These are phyloP conservation scores for Ammodramus savannarum DNA, from an alignment of 2,113 vertebrate species.

Conservation along the genomic window DNA sequence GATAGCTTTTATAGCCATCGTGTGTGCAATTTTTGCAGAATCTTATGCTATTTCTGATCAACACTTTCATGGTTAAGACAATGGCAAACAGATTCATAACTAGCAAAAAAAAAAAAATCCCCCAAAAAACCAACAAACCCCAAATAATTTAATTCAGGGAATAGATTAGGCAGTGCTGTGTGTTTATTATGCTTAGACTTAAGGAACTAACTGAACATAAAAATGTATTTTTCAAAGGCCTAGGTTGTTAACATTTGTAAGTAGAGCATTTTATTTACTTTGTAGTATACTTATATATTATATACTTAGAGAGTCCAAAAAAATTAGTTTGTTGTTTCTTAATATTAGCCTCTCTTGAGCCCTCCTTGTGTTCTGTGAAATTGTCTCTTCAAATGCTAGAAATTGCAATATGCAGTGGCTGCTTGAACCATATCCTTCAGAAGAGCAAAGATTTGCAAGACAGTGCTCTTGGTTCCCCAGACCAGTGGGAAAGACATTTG, in stretches of 20 bases:
- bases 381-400: neutral
- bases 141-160: constrained; percentile 5
- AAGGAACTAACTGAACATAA: constrained; percentile 10
- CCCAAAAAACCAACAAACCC: neutral
- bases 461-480: neutral
- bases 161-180: constrained; percentile 1
- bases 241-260: neutral
- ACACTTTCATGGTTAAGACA: constrained; percentile 15
- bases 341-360: neutral
- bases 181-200: neutral
- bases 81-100: constrained; percentile 39
- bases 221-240: neutral
- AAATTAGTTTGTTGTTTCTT: rapidly evolving
- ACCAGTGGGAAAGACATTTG: neutral
- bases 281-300: neutral
- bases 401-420: neutral
- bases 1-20: neutral
- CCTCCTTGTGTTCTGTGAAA: neutral
- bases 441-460: neutral
- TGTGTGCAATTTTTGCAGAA: neutral
- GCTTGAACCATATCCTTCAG: neutral
- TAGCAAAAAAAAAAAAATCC: neutral
- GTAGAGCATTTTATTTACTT: neutral
- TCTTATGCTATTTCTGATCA: constrained; percentile 19
- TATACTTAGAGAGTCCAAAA: neutral